These are phyloP conservation scores for Phoxinus dragarum DNA, from an alignment of 2,797 vertebrate species.

Conservation along the genomic window DNA sequence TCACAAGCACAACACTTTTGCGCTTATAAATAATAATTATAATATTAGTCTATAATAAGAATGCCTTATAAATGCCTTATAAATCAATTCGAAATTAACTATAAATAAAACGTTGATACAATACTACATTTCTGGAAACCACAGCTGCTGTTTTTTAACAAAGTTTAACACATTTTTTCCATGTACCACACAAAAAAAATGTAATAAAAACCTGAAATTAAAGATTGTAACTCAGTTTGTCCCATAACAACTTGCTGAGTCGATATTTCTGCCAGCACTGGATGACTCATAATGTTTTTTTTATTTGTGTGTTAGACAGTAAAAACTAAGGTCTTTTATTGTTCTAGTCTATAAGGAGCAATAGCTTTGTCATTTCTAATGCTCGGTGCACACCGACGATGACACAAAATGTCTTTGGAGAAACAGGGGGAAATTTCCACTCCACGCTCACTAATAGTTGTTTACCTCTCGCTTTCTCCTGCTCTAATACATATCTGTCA, in stretches of 20 bases:
- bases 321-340: slow-evolving; percentile 42
- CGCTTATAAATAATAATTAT: background rate
- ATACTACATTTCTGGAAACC: background rate
- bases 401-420: slow-evolving; percentile 22
- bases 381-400: background rate
- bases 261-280: slow-evolving; percentile 31
- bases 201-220: slow-evolving; percentile 35
- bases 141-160: background rate
- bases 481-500: slow-evolving; percentile 45
- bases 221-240: slow-evolving; percentile 41
- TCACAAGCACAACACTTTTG: background rate
- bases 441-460: slow-evolving; percentile 47
- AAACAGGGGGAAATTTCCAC: slow-evolving; percentile 27
- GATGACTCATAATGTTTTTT: slow-evolving; percentile 4
- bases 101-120: background rate
- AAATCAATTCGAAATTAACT: background rate
- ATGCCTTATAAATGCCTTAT: background rate
- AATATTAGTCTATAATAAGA: background rate
- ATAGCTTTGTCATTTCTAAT: slow-evolving; percentile 38
- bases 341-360: slow-evolving; percentile 39
- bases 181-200: background rate
- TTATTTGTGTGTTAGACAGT: slow-evolving; percentile 7
- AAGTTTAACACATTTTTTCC: background rate
- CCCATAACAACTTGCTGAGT: slow-evolving; percentile 39
- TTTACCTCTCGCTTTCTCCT: slow-evolving; percentile 44